Evolutionary conservation across 2,797 vertebrate genomes (phyloP).

Genomic region (Centropyge bicolor): DNA sequence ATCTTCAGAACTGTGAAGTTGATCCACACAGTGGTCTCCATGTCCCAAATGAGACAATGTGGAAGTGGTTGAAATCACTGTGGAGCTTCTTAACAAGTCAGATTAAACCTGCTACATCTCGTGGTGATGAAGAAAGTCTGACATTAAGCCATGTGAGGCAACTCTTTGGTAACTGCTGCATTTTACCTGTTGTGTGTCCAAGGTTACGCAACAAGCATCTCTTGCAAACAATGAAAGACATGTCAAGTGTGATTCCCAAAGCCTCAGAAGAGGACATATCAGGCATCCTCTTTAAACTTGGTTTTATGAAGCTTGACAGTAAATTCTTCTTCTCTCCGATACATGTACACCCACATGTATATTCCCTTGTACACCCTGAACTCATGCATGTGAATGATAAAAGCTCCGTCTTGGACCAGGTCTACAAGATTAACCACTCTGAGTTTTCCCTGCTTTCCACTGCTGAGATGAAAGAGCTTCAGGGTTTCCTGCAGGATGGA

Average conservation of each 20-base stretch:
- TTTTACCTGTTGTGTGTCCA: conserved; percentile 79
- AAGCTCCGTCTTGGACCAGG: conserved; percentile 72
- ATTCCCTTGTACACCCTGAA: not conserved
- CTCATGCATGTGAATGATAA: conserved; percentile 68
- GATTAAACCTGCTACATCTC: not conserved
- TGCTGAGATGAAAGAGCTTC: conserved; percentile 63
- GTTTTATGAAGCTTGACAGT: conserved; percentile 65
- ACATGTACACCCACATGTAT: accelerated
- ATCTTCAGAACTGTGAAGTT: conserved; percentile 61
- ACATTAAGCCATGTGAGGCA: conserved; percentile 63
- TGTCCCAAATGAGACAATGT: conserved; percentile 29
- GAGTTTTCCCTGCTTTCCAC: conserved; percentile 70
- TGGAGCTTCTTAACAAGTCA: conserved; percentile 76
- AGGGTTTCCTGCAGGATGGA: conserved; percentile 68
- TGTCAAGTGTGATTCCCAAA: conserved; percentile 67
- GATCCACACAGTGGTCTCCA: conserved; percentile 61
- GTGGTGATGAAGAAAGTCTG: not conserved
- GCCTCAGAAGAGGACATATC: not conserved
- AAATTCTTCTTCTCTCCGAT: conserved; percentile 8
- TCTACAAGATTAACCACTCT: conserved; percentile 54
- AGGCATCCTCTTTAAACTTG: conserved; percentile 79
- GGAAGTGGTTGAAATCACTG: conserved; percentile 71
- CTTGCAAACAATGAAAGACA: conserved; percentile 69
- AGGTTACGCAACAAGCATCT: conserved; percentile 61
- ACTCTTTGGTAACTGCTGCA: conserved; percentile 70